Percentiles rank a stretch among this genome's conserved stretches.
Conservation (phyloP, 2,797 vertebrate species). For the Pelodytes ibericus region DNA sequence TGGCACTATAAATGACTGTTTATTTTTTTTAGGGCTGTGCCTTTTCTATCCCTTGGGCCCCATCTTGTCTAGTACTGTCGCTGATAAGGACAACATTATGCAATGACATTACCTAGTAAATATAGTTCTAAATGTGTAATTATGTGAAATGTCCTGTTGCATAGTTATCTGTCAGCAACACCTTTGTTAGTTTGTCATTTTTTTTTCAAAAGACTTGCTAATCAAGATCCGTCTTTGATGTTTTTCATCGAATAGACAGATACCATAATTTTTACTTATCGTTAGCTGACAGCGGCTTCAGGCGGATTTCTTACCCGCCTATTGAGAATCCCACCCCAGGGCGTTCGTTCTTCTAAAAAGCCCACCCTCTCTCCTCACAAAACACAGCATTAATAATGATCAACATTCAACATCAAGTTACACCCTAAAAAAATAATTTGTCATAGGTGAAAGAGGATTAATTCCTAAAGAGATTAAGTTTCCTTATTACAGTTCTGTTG, state of each 20-base stretch:
- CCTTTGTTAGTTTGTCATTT: constrained; percentile 90
- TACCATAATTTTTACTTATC: constrained; percentile 81
- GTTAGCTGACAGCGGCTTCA: constrained; percentile 81
- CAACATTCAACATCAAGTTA: background rate
- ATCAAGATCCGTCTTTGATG: constrained; percentile 93
- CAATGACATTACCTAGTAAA: constrained; percentile 5
- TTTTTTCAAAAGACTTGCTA: constrained; percentile 88
- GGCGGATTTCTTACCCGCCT: constrained; percentile 76
- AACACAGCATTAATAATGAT: constrained; percentile 14
- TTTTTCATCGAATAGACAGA: constrained; percentile 90
- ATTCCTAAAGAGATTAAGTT: no score
- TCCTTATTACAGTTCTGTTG: no score
- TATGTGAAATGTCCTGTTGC: constrained; percentile 32
- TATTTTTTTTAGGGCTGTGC: background rate
- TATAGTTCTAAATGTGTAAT: constrained; percentile 9
- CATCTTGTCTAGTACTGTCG: background rate
- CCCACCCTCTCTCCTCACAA: constrained; percentile 19
- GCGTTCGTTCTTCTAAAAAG: constrained; percentile 32
- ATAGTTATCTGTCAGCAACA: constrained; percentile 83
- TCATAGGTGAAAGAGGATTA: background rate
- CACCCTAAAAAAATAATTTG: constrained; percentile 3
- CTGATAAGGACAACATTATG: background rate
- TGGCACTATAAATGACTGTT: background rate
- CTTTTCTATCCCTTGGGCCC: background rate
- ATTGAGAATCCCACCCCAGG: constrained; percentile 57